Conservation (phyloP, 1,140 invertebrate species). For the Harpegnathos saltator region DNA sequence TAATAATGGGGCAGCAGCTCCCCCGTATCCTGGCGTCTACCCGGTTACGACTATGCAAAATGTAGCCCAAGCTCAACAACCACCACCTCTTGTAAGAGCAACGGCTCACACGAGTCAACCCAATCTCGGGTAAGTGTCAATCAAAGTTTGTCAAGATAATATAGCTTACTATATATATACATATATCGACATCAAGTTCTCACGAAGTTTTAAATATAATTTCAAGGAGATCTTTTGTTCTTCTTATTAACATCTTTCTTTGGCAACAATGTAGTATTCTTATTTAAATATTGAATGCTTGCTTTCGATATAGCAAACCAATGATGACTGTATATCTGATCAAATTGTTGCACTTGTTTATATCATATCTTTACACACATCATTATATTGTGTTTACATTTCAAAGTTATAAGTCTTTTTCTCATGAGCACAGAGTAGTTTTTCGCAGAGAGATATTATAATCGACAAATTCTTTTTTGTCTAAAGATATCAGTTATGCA, state of each 20-base stretch:
- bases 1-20: constrained; percentile 81
- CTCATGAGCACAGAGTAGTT: neutral
- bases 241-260: constrained; percentile 46
- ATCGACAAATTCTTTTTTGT: neutral
- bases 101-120: constrained; percentile 84
- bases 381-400: neutral
- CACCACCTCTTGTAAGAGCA: constrained; percentile 87
- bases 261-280: constrained; percentile 49
- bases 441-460: neutral
- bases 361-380: neutral
- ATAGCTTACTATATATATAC: constrained; percentile 48
- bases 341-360: constrained; percentile 20
- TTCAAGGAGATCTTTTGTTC: constrained; percentile 36
- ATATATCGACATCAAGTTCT: constrained; percentile 29
- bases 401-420: neutral
- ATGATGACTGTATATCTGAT: constrained; percentile 53
- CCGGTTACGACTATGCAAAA: constrained; percentile 84
- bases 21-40: constrained; percentile 84
- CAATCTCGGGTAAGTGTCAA: constrained; percentile 83
- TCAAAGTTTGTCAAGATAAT: neutral
- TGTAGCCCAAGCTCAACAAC: constrained; percentile 86
- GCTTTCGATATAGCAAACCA: constrained; percentile 56
- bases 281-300: constrained; percentile 60
- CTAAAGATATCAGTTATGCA: neutral
- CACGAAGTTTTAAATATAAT: constrained; percentile 56